phyloP scores from a whole-genome alignment of 2,113 vertebrate genomes.

The Lophius piscatorius region DNA sequence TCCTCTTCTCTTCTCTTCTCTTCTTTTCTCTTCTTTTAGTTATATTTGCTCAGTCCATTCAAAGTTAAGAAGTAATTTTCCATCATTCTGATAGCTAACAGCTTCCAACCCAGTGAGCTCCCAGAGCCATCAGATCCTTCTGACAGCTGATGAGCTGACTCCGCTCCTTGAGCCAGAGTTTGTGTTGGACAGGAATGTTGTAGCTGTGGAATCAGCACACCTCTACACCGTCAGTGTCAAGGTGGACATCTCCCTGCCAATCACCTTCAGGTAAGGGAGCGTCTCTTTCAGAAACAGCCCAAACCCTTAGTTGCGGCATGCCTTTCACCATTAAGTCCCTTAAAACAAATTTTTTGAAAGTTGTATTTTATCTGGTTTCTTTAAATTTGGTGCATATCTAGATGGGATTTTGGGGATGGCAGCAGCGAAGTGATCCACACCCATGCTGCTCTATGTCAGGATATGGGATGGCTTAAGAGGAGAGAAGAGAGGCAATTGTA shows the following conservation, averaged over 20 bases:
- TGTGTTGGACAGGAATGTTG: conserved; percentile 39
- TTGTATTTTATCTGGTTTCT: too few relatives aligned
- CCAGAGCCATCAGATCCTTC: conserved; percentile 63
- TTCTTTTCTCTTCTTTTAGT: too few relatives aligned
- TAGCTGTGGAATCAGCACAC: conserved; percentile 53
- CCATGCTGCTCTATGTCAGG: conserved; percentile 61
- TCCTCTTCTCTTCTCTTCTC: too few relatives aligned
- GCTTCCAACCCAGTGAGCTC: conserved; percentile 81
- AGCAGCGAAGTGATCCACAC: conserved; percentile 42
- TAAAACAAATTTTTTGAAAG: too few relatives aligned
- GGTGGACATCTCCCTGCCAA: conserved; percentile 71
- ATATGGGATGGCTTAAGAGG: conserved; percentile 27
- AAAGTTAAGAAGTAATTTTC: not conserved
- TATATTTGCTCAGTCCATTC: too few relatives aligned
- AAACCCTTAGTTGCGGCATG: too few relatives aligned
- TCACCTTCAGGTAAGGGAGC: conserved; percentile 73
- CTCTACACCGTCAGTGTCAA: conserved; percentile 70
- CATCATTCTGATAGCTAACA: conserved; percentile 65
- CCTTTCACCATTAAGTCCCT: too few relatives aligned
- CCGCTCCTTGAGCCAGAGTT: conserved; percentile 71
- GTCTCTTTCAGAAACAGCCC: not conserved
- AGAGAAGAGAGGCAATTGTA: conserved; percentile 51
- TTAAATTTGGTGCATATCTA: too few relatives aligned
- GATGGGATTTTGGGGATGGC: conserved; percentile 83
- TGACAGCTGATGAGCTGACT: conserved; percentile 66